phyloP scores from a whole-genome alignment of 2,797 vertebrate species.

The Malurus splendens region DNA sequence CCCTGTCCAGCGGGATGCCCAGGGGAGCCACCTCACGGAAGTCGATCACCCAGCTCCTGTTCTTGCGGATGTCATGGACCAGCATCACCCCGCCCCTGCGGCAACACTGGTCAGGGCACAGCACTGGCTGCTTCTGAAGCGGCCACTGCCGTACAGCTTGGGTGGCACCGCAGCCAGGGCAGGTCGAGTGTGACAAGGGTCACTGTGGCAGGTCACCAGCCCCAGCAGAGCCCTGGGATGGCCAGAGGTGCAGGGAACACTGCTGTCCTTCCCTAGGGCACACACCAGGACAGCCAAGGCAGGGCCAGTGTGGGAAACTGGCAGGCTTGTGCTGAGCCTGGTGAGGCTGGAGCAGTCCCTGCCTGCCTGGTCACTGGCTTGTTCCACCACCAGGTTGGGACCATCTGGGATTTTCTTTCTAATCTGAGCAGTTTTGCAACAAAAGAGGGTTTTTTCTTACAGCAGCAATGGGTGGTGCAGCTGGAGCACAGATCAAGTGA shows the following conservation, averaged over 20 bases:
- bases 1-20: constrained; percentile 72
- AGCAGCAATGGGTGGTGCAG: not conserved
- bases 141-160: accelerated
- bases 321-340: not conserved
- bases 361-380: not conserved
- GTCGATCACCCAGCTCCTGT: constrained; percentile 89
- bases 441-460: not conserved
- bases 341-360: not conserved
- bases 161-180: not conserved
- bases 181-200: accelerated
- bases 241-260: not conserved
- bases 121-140: not conserved
- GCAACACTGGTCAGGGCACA: not conserved
- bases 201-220: not conserved
- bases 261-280: not conserved
- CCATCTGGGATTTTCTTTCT: not conserved
- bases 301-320: accelerated
- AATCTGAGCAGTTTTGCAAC: not conserved
- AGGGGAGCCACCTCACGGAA: constrained; percentile 92
- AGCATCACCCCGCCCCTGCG: constrained; percentile 95
- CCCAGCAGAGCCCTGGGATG: not conserved
- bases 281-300: not conserved
- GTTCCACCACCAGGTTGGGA: not conserved
- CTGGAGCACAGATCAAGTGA: not conserved
- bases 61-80: constrained; percentile 90